Evolutionary conservation across 2,888 invertebrate species (phyloP).

Genomic region (Epirrhoe alternata): DNA sequence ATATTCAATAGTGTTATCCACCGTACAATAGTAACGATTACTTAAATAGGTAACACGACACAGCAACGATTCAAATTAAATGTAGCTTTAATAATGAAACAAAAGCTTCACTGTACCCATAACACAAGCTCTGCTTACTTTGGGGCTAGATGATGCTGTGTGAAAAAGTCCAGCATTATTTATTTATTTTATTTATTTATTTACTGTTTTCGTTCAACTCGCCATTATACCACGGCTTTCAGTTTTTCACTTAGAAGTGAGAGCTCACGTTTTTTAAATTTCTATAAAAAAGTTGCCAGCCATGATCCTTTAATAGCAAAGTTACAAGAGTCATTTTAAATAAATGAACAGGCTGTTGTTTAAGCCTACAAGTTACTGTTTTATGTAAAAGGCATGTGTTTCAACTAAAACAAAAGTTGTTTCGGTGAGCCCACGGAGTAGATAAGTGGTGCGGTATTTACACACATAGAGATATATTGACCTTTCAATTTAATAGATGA

Average conservation of each 20-base stretch:
- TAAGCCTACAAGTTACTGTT: not conserved
- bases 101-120: too few species aligned
- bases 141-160: too few species aligned
- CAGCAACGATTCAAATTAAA: not conserved
- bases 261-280: not conserved
- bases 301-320: constrained; percentile 1
- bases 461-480: not conserved
- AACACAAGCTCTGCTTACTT: too few species aligned
- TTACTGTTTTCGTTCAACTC: too few species aligned
- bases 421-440: constrained; percentile 11
- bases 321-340: not conserved
- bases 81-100: not conserved
- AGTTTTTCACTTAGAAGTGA: too few species aligned
- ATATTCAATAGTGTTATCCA: not conserved
- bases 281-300: not conserved
- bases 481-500: not conserved
- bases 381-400: constrained; percentile 15
- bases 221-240: too few species aligned
- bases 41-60: not conserved
- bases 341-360: constrained; percentile 6
- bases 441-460: not conserved
- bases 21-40: not conserved
- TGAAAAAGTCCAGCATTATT: too few species aligned
- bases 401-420: constrained; percentile 29
- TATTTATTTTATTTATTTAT: too few species aligned